Conservation (phyloP, 2,797 vertebrate genomes). For the Tinamus major region DNA sequence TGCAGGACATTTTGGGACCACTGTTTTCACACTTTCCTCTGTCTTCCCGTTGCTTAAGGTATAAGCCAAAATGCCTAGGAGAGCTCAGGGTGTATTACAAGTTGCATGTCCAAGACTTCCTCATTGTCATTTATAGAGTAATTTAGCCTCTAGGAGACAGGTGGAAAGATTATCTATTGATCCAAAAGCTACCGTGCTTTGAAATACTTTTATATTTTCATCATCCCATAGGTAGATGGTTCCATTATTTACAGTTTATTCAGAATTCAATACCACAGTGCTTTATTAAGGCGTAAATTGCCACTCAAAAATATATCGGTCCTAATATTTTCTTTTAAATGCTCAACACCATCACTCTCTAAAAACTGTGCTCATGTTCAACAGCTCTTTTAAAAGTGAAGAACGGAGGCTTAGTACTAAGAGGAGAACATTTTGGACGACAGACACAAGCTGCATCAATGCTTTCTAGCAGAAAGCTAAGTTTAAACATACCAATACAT, state of each 20-base stretch:
- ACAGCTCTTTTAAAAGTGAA: slow-evolving; percentile 43
- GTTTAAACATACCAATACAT: not conserved
- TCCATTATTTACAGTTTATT: slow-evolving; percentile 65
- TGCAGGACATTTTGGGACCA: not conserved
- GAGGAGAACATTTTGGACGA: not conserved
- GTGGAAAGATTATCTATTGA: slow-evolving; percentile 74
- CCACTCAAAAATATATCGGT: slow-evolving; percentile 52
- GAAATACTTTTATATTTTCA: slow-evolving; percentile 56
- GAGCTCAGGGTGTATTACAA: not conserved
- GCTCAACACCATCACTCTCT: slow-evolving; percentile 47
- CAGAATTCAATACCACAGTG: slow-evolving; percentile 49
- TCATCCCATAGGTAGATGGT: slow-evolving; percentile 27
- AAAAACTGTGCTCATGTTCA: slow-evolving; percentile 15
- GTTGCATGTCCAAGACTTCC: slow-evolving; percentile 13
- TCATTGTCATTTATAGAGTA: slow-evolving; percentile 48
- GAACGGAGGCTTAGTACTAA: not conserved
- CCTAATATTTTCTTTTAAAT: slow-evolving; percentile 69
- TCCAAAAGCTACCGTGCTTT: slow-evolving; percentile 51
- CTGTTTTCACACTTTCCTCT: not conserved
- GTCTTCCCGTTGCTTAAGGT: slow-evolving; percentile 5
- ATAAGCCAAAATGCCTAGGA: not conserved
- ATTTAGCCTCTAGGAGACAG: slow-evolving; percentile 62
- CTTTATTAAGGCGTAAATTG: slow-evolving; percentile 60
- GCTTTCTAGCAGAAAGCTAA: slow-evolving; percentile 15
- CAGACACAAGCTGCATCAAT: not conserved